These are phyloP conservation scores for Aramus guarauna DNA, from an alignment of 2,113 vertebrate genomes.

Conservation along the genomic window DNA sequence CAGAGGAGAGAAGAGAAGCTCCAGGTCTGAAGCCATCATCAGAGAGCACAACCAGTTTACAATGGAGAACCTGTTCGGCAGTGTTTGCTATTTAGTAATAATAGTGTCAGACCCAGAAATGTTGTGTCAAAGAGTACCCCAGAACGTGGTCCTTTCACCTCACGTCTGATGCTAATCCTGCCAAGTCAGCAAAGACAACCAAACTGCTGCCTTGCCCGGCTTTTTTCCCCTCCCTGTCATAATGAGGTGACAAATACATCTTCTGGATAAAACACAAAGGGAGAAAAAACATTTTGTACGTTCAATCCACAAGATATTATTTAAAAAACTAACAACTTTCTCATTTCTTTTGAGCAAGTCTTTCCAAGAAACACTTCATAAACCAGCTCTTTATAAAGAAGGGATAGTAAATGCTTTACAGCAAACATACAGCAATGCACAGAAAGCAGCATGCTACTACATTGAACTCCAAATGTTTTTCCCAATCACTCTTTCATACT, in stretches of 20 bases:
- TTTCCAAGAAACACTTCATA: conserved; percentile 58
- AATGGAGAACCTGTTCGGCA: neutral
- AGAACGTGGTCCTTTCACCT: neutral
- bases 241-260: neutral
- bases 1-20: neutral
- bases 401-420: conserved; percentile 15
- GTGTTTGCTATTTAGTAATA: neutral
- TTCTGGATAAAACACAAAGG: neutral
- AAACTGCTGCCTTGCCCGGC: neutral
- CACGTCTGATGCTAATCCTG: neutral
- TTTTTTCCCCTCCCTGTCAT: neutral
- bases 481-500: neutral
- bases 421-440: neutral
- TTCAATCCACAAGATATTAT: neutral
- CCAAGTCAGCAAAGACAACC: neutral
- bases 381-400: conserved; percentile 36
- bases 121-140: neutral
- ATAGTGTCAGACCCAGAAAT: neutral
- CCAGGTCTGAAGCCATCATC: neutral
- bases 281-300: neutral
- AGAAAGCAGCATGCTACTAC: conserved; percentile 6
- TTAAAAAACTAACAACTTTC: conserved; percentile 4
- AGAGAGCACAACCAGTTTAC: neutral
- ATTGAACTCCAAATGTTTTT: neutral
- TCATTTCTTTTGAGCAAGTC: conserved; percentile 4